A percentile compares a stretch with the other conserved stretches of the same genome.
These are phyloP conservation scores for Triplophysa siluroides DNA, from an alignment of 2,113 vertebrate genomes.

Conservation along the genomic window DNA sequence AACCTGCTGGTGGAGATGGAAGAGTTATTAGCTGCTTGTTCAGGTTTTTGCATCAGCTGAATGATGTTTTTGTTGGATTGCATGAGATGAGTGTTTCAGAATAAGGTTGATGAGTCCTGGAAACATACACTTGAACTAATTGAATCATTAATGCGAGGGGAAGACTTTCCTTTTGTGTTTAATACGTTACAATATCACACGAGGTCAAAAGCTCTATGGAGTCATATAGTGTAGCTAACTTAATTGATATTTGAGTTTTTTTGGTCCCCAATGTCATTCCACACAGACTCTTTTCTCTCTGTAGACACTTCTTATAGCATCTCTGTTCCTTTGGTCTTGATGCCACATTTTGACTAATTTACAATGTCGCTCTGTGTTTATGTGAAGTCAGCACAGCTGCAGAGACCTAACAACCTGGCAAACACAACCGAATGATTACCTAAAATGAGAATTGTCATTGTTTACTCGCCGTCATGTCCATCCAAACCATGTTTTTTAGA, in stretches of 20 bases:
- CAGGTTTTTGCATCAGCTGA: not conserved
- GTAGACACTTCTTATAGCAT: not conserved
- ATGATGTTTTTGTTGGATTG: not conserved
- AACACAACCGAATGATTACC: not conserved
- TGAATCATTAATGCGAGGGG: not conserved
- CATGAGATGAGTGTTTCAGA: not conserved
- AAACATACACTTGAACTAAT: slow-evolving; percentile 6
- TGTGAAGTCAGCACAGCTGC: not conserved
- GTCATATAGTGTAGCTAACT: not conserved
- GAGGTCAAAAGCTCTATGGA: not conserved
- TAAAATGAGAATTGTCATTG: not conserved
- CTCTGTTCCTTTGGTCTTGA: not conserved
- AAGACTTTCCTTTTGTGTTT: not conserved
- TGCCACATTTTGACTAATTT: not conserved
- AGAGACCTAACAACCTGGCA: not conserved
- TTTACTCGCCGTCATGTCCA: not conserved
- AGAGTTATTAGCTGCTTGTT: not conserved
- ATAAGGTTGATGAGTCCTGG: not conserved
- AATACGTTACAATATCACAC: not conserved
- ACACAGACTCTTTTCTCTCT: not conserved
- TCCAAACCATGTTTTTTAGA: not conserved
- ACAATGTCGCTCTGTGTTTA: not conserved
- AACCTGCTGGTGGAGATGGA: not conserved
- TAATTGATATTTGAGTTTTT: not conserved
- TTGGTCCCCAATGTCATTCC: not conserved